phyloP scores from a whole-genome alignment of 2,797 vertebrate genomes.

The Varecia variegata region DNA sequence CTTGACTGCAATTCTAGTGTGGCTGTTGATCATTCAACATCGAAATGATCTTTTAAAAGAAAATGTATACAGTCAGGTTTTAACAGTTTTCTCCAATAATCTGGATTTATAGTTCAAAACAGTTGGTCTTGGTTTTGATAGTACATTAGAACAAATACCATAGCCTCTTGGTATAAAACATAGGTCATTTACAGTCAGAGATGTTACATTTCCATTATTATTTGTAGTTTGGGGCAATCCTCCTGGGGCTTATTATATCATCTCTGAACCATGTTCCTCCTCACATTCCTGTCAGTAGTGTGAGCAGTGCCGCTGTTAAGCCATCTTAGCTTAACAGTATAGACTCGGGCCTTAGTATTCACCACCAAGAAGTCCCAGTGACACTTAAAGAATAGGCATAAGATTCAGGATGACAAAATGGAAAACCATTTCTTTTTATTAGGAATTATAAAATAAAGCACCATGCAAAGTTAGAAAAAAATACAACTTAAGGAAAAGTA shows the following conservation, averaged over 20 bases:
- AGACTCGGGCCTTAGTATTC: not conserved
- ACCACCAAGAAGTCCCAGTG: not conserved
- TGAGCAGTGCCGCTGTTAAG: not conserved
- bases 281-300: not conserved
- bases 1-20: not conserved
- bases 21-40: not conserved
- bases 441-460: not conserved
- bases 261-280: not conserved
- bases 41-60: slow-evolving; percentile 6
- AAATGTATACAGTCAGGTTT: not conserved
- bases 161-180: not conserved
- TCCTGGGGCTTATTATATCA: not conserved
- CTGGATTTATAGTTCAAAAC: slow-evolving; percentile 32
- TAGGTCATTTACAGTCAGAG: not conserved
- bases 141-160: not conserved
- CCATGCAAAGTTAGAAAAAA: not conserved
- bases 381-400: not conserved
- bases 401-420: not conserved
- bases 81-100: slow-evolving; percentile 37
- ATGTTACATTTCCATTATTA: slow-evolving; percentile 24
- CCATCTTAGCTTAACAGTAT: not conserved
- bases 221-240: not conserved
- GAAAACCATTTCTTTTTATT: not conserved
- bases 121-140: slow-evolving; percentile 7
- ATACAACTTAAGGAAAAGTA: not conserved